Evolutionary conservation across 2,888 invertebrate genomes (phyloP).

Genomic region (Eubasilissa splendida): DNA sequence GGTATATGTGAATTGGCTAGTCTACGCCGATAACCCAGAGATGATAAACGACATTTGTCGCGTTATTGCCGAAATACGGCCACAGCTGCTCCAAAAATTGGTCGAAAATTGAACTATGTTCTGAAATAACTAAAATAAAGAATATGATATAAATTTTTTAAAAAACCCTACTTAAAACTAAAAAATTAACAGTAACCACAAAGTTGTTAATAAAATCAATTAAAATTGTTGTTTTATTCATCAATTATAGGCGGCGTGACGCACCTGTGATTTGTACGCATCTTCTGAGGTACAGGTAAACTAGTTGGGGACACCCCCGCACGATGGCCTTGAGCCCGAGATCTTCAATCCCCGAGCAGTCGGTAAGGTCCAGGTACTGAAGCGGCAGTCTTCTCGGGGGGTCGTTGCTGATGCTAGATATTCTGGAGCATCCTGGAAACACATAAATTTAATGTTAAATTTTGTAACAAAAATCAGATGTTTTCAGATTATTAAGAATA

Average conservation of each 20-base stretch:
- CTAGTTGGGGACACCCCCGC: constrained; percentile 89
- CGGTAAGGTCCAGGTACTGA: constrained; percentile 92
- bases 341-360: constrained; percentile 89
- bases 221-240: not conserved
- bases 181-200: not conserved
- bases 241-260: not conserved
- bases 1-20: no score
- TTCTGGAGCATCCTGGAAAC: constrained; percentile 79
- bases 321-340: constrained; percentile 87
- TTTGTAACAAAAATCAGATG: not conserved
- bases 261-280: constrained; percentile 90
- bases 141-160: no score
- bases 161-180: not conserved
- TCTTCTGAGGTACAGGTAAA: constrained; percentile 89
- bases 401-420: constrained; percentile 84
- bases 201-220: not conserved
- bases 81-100: no score
- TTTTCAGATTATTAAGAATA: no score
- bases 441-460: constrained; percentile 48
- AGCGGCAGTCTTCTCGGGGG: constrained; percentile 80
- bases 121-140: no score
- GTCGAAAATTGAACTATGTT: no score
- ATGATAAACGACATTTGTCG: no score
- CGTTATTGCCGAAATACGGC: no score
- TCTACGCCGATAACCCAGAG: no score